These are phyloP conservation scores for Pseudocheirus occidentalis DNA, from an alignment of 2,797 vertebrate genomes.

Conservation along the genomic window DNA sequence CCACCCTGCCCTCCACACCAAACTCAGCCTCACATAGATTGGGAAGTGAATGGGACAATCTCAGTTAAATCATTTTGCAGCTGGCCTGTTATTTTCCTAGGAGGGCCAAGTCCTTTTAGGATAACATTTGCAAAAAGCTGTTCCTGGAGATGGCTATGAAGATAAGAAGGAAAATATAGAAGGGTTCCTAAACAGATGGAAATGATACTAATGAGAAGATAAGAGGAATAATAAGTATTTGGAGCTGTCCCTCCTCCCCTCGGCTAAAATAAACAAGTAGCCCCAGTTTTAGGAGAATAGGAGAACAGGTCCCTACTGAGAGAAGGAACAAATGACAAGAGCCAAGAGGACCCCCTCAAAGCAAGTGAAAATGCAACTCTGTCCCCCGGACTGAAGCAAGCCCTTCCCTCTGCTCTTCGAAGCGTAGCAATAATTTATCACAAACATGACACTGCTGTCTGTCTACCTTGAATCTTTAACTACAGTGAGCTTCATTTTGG, in stretches of 20 bases:
- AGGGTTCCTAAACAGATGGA: constrained; percentile 67
- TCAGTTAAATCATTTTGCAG: constrained; percentile 54
- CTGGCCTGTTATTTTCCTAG: constrained; percentile 42
- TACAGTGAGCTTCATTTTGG: constrained; percentile 60
- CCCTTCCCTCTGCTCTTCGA: neutral
- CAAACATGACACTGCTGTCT: constrained; percentile 54
- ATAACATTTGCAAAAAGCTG: constrained; percentile 71
- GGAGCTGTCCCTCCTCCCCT: constrained; percentile 53
- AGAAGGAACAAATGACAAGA: neutral
- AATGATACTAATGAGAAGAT: constrained; percentile 62
- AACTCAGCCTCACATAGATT: neutral
- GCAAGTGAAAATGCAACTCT: constrained; percentile 39
- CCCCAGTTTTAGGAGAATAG: neutral
- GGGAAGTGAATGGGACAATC: constrained; percentile 39
- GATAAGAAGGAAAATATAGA: constrained; percentile 71
- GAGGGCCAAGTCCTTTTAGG: constrained; percentile 58
- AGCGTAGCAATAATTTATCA: neutral
- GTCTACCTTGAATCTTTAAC: constrained; percentile 35
- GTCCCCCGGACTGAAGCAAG: neutral
- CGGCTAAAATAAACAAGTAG: constrained; percentile 67
- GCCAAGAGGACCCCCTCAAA: neutral
- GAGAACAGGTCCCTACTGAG: neutral
- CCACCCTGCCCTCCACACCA: neutral
- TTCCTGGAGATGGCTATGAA: constrained; percentile 69
- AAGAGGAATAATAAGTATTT: constrained; percentile 71